Conservation (phyloP, 2,888 invertebrate species). For the Drosophila glabriapex region DNA sequence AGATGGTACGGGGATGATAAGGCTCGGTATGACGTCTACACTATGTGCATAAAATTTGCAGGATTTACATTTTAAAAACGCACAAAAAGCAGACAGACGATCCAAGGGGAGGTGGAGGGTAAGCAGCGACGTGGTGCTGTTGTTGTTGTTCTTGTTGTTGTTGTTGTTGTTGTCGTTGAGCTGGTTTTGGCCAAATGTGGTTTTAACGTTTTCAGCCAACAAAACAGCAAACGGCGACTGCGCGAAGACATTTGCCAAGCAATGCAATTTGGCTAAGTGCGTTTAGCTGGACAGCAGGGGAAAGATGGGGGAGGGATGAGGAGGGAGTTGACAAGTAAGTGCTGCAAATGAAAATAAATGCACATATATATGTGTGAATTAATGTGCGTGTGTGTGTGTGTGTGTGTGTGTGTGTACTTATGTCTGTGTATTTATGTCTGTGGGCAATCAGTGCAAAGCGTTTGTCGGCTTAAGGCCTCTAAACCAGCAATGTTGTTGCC, state of each 20-base stretch:
- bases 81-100: slow-evolving; percentile 46
- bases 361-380: slow-evolving; percentile 24
- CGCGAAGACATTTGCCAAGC: slow-evolving; percentile 71
- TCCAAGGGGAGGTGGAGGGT: neutral
- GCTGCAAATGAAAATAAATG: slow-evolving; percentile 67
- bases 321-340: slow-evolving; percentile 21
- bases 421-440: slow-evolving; percentile 20
- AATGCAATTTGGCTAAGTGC: slow-evolving; percentile 78
- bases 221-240: slow-evolving; percentile 39
- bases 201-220: slow-evolving; percentile 65
- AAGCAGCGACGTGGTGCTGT: slow-evolving; percentile 7
- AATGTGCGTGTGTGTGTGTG: slow-evolving; percentile 14
- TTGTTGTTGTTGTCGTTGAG: slow-evolving; percentile 30
- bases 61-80: slow-evolving; percentile 78
- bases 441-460: slow-evolving; percentile 69
- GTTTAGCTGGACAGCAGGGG: slow-evolving; percentile 30
- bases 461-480: slow-evolving; percentile 57
- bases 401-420: slow-evolving; percentile 11
- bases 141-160: slow-evolving; percentile 11
- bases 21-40: slow-evolving; percentile 43
- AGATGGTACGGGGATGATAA: slow-evolving; percentile 4
- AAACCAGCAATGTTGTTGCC: slow-evolving; percentile 60
- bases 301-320: neutral
- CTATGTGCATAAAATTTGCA: slow-evolving; percentile 75
- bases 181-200: slow-evolving; percentile 68